Percentiles rank a stretch among this genome's conserved stretches.
Evolutionary conservation across 2,797 vertebrate species (phyloP).

Genomic region (Sphenodon punctatus): DNA sequence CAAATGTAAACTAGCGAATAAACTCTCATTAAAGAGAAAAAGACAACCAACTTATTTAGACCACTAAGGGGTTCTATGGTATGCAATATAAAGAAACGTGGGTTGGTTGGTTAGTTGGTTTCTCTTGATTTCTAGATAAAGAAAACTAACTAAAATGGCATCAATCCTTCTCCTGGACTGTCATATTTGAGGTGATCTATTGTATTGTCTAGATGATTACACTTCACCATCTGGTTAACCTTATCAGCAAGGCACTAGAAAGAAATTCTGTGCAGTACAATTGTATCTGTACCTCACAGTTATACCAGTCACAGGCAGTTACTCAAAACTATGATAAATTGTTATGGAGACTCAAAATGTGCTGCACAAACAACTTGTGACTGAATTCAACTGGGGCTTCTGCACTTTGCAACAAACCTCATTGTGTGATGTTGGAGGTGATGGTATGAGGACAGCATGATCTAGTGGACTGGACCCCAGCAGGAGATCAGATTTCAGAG

Average conservation of each 20-base stretch:
- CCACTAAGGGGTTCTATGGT: not conserved
- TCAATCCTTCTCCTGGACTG: constrained; percentile 22
- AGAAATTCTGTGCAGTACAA: constrained; percentile 61
- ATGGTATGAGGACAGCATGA: not conserved
- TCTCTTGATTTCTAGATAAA: constrained; percentile 44
- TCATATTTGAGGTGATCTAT: constrained; percentile 45
- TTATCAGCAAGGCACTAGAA: constrained; percentile 70
- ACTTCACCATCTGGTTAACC: constrained; percentile 70
- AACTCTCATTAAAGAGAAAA: constrained; percentile 16
- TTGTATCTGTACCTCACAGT: constrained; percentile 56
- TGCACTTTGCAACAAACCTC: not conserved
- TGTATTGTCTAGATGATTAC: constrained; percentile 55
- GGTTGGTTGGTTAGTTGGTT: not conserved
- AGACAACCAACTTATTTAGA: constrained; percentile 2
- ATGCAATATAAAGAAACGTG: not conserved
- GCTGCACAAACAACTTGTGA: constrained; percentile 45
- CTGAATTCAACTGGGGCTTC: constrained; percentile 20
- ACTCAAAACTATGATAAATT: constrained; percentile 67
- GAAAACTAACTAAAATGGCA: constrained; percentile 57
- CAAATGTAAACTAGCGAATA: not conserved
- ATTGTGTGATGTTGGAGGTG: not conserved
- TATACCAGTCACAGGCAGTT: constrained; percentile 62
- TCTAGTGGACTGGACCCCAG: not conserved
- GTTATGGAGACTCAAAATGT: constrained; percentile 61
- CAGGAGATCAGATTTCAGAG: not conserved